phyloP scores from a whole-genome alignment of 2,888 invertebrate genomes.

The Melinopterus prodromus region DNA sequence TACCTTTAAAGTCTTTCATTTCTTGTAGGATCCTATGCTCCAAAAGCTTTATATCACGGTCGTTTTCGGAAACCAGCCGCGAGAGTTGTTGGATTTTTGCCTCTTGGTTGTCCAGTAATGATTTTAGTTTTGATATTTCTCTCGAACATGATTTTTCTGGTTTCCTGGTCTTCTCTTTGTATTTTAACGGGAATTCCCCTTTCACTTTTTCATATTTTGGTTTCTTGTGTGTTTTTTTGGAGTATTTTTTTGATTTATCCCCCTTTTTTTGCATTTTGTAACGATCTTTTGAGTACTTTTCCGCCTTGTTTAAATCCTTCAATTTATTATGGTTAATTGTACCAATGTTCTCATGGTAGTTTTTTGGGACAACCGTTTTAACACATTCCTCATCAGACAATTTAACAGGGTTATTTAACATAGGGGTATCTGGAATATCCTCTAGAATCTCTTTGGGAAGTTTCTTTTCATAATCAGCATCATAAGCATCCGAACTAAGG shows the following conservation, averaged over 20 bases:
- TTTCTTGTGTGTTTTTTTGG: conserved; percentile 14
- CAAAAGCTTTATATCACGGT: conserved; percentile 26
- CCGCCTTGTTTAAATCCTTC: conserved; percentile 25
- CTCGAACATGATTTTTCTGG: conserved; percentile 50
- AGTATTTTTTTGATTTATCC: conserved; percentile 6
- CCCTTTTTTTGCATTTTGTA: conserved; percentile 18
- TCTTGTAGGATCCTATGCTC: conserved; percentile 27
- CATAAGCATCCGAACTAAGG: background rate
- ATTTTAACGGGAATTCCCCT: conserved; percentile 30
- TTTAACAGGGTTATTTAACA: too few relatives aligned
- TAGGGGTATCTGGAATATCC: background rate
- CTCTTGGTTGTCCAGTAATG: conserved; percentile 37
- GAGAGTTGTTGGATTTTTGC: conserved; percentile 56
- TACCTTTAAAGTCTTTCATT: conserved; percentile 22
- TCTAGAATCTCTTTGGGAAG: background rate
- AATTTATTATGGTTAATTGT: conserved; percentile 32
- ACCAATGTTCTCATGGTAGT: conserved; percentile 14
- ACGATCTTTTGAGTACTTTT: background rate
- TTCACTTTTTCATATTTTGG: conserved; percentile 33
- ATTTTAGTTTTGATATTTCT: conserved; percentile 34
- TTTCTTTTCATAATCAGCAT: background rate
- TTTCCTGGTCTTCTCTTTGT: conserved; percentile 51
- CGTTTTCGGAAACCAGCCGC: conserved; percentile 71
- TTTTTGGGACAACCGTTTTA: background rate
- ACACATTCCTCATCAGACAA: background rate